Evolutionary conservation across 1,140 invertebrate species (phyloP), one percentile per base, ranked within the genome.

Genomic region (Leptopilina clavipes): DNA sequence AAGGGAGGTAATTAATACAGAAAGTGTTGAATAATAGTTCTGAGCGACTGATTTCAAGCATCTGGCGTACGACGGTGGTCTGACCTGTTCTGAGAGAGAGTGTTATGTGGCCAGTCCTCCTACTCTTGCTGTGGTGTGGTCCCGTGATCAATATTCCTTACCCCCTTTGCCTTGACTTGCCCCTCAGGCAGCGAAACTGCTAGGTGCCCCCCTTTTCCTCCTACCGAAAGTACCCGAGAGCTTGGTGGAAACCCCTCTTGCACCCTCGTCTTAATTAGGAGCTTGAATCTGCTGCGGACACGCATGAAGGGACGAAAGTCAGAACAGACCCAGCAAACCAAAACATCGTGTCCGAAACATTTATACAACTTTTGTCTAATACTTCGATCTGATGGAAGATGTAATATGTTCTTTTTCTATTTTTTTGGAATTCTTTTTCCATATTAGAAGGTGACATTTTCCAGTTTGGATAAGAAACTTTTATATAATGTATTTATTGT

Each of bases 231-330:
- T 77, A n/a, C 80, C 80, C 76, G 81, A 86, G 82, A 85, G 83
- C 79, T 84, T 83, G 81, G 81, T n/a, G 25, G 84, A 84, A 87
- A 84, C 87, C 87, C 87, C 87, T 86, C 87, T 90, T 84, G 86
- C 88, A 90, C 89, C 90, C 90, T 91, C 87, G 91, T 92, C 92
- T 92, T 93, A 93, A 93, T 93, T 93, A 92, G 92, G 92, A 92
- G 91, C 92, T 91, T 91, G 92, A 92, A 92, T 93, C 92, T 93
- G 92, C 90, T 91, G 92, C 91, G 92, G 92, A 93, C 92, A 93
- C 91, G 91, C 91, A 91, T 92, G 92, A 92, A 91, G 91, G 91
- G 89, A 88, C 87, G 84, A 84, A 83, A 79, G 79, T 80, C 79
- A 79, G 85, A 79, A 76, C 74, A 82, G 85, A 80, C 85, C 85